These are phyloP conservation scores for Okapia johnstoni DNA, from an alignment of 2,113 vertebrate species.

Conservation along the genomic window DNA sequence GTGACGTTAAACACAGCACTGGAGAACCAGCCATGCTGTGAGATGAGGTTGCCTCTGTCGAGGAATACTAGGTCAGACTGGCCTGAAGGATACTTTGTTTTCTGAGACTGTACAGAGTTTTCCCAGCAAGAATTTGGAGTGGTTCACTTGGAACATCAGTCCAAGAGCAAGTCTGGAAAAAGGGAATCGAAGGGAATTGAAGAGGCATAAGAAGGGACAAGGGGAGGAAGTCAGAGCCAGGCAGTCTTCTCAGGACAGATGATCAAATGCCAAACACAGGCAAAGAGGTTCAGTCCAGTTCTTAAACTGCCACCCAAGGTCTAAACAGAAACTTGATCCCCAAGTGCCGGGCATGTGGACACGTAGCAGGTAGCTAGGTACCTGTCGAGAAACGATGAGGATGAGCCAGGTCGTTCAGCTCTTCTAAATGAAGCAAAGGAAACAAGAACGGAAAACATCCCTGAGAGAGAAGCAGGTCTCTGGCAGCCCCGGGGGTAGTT, in stretches of 20 bases:
- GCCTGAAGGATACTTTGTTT: not conserved
- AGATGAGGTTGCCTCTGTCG: not conserved
- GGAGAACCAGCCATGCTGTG: accelerated
- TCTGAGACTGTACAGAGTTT: not conserved
- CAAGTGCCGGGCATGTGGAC: accelerated
- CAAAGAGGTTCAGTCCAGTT: not conserved
- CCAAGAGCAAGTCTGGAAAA: not conserved
- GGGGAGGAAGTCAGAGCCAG: not conserved
- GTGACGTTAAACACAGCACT: accelerated
- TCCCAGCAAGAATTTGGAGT: not conserved
- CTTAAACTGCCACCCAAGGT: not conserved
- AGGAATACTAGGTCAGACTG: not conserved
- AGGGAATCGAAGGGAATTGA: not conserved
- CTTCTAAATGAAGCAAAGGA: not conserved
- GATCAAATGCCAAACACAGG: not conserved
- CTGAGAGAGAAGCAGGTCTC: not conserved
- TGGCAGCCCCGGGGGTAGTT: not conserved
- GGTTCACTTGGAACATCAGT: not conserved
- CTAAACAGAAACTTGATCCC: not conserved
- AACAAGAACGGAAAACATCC: not conserved
- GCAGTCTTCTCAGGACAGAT: not conserved
- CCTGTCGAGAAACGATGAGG: not conserved
- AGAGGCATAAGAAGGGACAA: not conserved
- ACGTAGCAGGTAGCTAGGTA: not conserved
- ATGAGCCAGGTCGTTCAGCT: not conserved